Evolutionary conservation across 2,888 invertebrate genomes (phyloP), one percentile per base, ranked within the genome.

Genomic region (Cosmia pyralina): DNA sequence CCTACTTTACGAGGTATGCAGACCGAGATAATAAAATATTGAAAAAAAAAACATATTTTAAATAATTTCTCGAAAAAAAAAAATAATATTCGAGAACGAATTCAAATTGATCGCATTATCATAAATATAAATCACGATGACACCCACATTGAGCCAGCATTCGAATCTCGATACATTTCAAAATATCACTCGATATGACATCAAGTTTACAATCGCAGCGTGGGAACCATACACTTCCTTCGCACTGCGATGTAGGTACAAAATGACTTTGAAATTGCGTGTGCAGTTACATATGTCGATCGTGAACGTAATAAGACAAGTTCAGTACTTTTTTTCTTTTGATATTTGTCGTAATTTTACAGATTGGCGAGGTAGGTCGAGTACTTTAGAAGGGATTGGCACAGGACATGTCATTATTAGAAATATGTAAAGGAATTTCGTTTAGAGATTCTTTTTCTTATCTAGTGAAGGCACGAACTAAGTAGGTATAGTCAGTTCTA

Each of bases 181-280:
- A 68, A 72, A 59, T 52, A 52, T 22, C 59, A 75, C 28, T 79
- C 46, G 62, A 69, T 69, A 63, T 34, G 65, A 52, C 60, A 68
- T 41, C 50, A 38, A 59, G 44, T 59, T 34, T 55, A 76, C 66
- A 62, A 81, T 55, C 15, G 15, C 34, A 44, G 22, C 79, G 79
- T 79, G 81, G 81, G 76, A 79, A 79, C 41, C 38, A 66, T 57
- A 44, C 65, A 58, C 69, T 75, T 75, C 81, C 60, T 75, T 62
- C 50, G 70, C 62, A 38, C n/a, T 68, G 6, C 19, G 44, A 67
- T n/a, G n/a, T n/a, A n/a, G 52, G 44, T 52, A 59, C 34, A 50
- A 63, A 81, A 81, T 81, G 58, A 76, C 82, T 81, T 81, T 70
- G 66, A 76, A 81, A 79, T 70, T 79, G 77, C 66, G 52, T 66